These are phyloP conservation scores for Actenoides hombroni DNA, from an alignment of 2,113 vertebrate genomes.

Conservation along the genomic window DNA sequence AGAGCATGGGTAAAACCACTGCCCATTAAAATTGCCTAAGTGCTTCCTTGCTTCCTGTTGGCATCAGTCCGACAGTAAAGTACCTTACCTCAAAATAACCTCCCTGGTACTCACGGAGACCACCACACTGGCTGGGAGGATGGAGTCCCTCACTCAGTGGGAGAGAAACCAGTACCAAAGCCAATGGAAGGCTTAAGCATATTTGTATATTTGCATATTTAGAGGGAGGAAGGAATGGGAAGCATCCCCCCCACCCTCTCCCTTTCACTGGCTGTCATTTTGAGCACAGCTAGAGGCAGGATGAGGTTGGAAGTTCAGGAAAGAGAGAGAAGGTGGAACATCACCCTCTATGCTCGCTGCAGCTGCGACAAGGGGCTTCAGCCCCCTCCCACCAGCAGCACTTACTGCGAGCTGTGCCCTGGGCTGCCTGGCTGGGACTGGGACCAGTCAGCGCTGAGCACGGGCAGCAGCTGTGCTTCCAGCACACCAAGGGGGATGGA, in stretches of 20 bases:
- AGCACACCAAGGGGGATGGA: not conserved
- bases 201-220: slow-evolving; percentile 44
- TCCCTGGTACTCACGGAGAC: not conserved
- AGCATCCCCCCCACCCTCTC: not conserved
- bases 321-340: not conserved
- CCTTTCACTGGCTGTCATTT: slow-evolving; percentile 5
- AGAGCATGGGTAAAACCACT: not conserved
- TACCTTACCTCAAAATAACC: not conserved
- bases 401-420: not conserved
- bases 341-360: not conserved
- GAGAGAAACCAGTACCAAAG: not conserved
- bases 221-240: slow-evolving; percentile 48
- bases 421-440: not conserved
- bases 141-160: not conserved
- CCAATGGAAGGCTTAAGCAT: not conserved
- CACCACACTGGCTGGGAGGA: not conserved
- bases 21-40: not conserved
- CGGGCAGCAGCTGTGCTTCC: not conserved
- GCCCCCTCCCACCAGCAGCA: not conserved
- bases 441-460: not conserved
- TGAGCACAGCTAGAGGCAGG: slow-evolving; percentile 43
- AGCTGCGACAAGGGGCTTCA: not conserved
- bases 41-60: not conserved
- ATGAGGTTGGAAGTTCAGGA: slow-evolving; percentile 62
- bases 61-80: not conserved